Base-by-base conservation (phyloP, 2,888 invertebrate species). In the Argynnis bischoffii region DNA sequence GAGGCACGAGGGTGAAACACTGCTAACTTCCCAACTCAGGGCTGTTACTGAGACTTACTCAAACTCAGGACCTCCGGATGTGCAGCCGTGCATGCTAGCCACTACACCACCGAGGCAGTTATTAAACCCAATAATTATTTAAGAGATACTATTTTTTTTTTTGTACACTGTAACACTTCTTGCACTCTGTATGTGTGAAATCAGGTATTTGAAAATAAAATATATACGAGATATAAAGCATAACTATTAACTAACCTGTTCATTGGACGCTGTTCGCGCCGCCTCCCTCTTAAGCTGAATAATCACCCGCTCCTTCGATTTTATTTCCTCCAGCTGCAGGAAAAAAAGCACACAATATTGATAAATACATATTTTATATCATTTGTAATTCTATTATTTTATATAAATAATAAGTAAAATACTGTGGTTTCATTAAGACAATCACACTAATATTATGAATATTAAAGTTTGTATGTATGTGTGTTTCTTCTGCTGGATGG, bases 241-340 rank as follows among this genome's bases (percentile, higher is more conserved):
- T 6, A 16, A 67, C 82, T 72, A 55, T 56, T 6, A 16, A 67
- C 82, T 72, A 55, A 92, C 92, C 92, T 93, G 91, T 78, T 89
- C 88, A 81, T 84, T 78, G 64, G 82, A 78, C 70, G 84, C 77
- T 70, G 80, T 77, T 77, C 85, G 81, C 81, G 87, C 84, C 79
- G 82, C 83, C 79, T 90, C 92, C 77, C 92, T 79, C 80, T 82
- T 89, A 79, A 93, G 79, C 86, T 94, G 94, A 86, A 93, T 90
- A 81, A 94, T 94, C 84, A 93, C 91, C 83, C 95, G 93, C 88
- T 95, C 95, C 88, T 95, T 95, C 92, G 94, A 94, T 93, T 94
- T 94, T 79, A 95, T 93, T 94, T 95, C 95, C 94, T 95, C 95
- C 94, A 95, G 94, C 95, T 95, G 89, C 35, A 85, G 85, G 80